phyloP scores from a whole-genome alignment of 1,140 invertebrate species.

The Limonius californicus region DNA sequence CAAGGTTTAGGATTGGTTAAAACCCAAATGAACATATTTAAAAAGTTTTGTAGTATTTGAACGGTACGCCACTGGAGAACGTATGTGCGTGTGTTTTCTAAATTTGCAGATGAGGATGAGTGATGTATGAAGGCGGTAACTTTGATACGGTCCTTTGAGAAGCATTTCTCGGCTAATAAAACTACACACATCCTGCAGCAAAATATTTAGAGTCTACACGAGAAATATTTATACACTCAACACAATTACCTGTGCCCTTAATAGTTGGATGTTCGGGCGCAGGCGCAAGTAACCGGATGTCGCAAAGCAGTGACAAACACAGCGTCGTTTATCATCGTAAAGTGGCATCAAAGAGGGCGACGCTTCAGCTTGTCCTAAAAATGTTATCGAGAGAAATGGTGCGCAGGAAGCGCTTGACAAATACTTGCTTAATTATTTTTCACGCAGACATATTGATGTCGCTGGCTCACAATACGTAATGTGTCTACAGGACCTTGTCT shows the following conservation, averaged over 20 bases:
- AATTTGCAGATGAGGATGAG: constrained; percentile 6
- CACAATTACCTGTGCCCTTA: constrained; percentile 20
- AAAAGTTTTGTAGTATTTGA: background rate
- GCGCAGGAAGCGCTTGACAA: constrained; percentile 41
- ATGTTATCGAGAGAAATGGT: constrained; percentile 36
- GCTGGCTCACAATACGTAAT: constrained; percentile 18
- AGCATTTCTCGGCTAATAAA: constrained; percentile 33
- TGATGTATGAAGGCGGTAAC: constrained; percentile 15
- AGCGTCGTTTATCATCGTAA: constrained; percentile 37
- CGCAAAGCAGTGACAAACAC: constrained; percentile 37
- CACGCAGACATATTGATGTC: constrained; percentile 41
- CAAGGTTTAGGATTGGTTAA: no score
- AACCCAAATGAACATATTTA: no score
- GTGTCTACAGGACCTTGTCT: constrained; percentile 13
- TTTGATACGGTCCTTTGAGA: constrained; percentile 34
- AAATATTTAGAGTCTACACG: constrained; percentile 33
- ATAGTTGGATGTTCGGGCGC: constrained; percentile 16
- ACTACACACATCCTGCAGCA: constrained; percentile 17
- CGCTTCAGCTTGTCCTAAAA: constrained; percentile 34
- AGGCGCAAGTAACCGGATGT: constrained; percentile 33
- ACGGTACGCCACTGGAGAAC: background rate
- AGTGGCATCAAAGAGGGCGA: constrained; percentile 38
- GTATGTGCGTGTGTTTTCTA: background rate
- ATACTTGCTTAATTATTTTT: constrained; percentile 44
- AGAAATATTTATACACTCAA: constrained; percentile 30